phyloP scores from a whole-genome alignment of 2,797 vertebrate genomes.

The Hephaestus fuliginosus region DNA sequence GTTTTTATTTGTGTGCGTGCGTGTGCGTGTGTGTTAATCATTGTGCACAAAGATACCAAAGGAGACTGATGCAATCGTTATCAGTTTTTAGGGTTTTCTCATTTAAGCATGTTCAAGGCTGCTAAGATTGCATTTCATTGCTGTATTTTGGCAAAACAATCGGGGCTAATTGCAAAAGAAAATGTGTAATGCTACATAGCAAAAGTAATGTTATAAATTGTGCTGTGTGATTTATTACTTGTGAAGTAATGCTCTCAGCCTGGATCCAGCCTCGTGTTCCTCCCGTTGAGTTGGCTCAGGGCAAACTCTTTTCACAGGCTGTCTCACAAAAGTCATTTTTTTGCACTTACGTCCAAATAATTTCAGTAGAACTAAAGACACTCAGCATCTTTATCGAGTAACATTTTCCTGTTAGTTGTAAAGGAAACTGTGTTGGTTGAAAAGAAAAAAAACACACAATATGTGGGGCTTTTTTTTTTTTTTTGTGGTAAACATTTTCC shows the following conservation, averaged over 20 bases:
- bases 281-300: constrained; percentile 30
- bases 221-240: constrained; percentile 37
- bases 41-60: constrained; percentile 81
- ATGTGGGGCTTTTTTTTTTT: background rate
- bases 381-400: constrained; percentile 7
- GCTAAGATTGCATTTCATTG: constrained; percentile 50
- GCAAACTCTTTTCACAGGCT: constrained; percentile 30
- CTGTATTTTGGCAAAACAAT: constrained; percentile 48
- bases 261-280: constrained; percentile 26
- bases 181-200: constrained; percentile 21
- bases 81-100: constrained; percentile 60
- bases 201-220: constrained; percentile 31
- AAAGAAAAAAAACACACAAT: background rate
- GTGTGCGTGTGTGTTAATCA: constrained; percentile 33
- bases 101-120: constrained; percentile 50
- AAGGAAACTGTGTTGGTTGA: background rate
- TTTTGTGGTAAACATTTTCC: constrained; percentile 12
- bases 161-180: constrained; percentile 30
- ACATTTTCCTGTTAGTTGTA: constrained; percentile 26
- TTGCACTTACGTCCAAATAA: constrained; percentile 73
- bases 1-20: constrained; percentile 33
- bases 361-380: constrained; percentile 63
- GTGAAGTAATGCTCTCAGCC: constrained; percentile 23
- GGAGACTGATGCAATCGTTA: constrained; percentile 71
- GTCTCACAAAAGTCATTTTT: constrained; percentile 28